Evolutionary conservation across 2,113 vertebrate species (phyloP).

Genomic region (Brachypodius melanocephalos): DNA sequence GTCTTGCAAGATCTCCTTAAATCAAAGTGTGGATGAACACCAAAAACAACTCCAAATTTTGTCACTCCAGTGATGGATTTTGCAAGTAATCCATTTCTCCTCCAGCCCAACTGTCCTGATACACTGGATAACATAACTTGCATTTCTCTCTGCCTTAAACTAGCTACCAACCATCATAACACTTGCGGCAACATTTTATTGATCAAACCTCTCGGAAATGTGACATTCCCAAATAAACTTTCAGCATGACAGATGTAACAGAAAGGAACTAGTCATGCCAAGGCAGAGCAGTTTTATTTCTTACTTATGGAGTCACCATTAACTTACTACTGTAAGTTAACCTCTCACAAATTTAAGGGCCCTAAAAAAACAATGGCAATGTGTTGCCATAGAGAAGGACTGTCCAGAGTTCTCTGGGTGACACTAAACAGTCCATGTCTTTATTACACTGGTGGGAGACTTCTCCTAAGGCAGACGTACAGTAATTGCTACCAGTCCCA

Average conservation of each 20-base stretch:
- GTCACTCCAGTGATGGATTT: neutral
- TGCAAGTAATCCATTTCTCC: neutral
- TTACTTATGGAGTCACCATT: neutral
- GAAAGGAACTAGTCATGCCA: neutral
- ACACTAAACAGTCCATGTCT: neutral
- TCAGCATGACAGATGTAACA: neutral
- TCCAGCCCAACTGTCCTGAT: neutral
- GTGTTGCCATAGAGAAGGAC: neutral
- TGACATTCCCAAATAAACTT: neutral
- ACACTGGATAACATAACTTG: neutral
- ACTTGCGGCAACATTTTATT: neutral
- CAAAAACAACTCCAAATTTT: neutral
- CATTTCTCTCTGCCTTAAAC: neutral
- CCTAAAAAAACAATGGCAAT: neutral
- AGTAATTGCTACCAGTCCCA: neutral
- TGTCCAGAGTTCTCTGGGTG: neutral
- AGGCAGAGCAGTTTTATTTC: neutral
- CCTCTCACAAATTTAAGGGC: neutral
- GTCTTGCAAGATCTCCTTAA: neutral
- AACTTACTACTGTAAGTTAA: fast-evolving
- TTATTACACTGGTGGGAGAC: neutral
- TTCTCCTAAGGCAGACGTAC: neutral
- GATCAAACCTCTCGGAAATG: neutral
- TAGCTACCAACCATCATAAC: neutral
- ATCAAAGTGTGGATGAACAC: neutral